Evolutionary conservation across 2,888 invertebrate species (phyloP).

Genomic region (Drosophila crucigera): DNA sequence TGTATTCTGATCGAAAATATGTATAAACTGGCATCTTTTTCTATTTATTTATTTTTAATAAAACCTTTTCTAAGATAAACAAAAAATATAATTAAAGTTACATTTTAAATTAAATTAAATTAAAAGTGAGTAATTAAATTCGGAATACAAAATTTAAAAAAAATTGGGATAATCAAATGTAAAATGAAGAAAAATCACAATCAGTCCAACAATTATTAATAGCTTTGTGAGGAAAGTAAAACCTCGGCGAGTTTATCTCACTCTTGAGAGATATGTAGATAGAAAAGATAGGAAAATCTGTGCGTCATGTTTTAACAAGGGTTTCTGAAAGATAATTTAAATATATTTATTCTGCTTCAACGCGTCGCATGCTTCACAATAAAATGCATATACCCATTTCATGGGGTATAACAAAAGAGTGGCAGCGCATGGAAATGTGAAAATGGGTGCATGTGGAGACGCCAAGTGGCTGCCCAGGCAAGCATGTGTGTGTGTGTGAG

Average conservation of each 20-base stretch:
- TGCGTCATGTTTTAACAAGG: too few species aligned
- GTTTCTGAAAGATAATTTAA: background rate
- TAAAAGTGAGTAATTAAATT: background rate
- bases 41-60: background rate
- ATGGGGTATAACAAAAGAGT: conserved; percentile 19
- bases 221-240: background rate
- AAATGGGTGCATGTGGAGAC: conserved; percentile 65
- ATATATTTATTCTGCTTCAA: too few species aligned
- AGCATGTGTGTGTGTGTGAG: conserved; percentile 24
- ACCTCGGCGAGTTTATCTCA: background rate
- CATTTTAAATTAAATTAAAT: background rate
- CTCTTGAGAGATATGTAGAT: background rate
- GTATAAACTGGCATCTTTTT: background rate
- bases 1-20: background rate
- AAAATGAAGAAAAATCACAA: background rate
- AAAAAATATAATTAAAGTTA: background rate
- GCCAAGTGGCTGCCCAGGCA: conserved; percentile 47
- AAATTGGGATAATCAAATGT: background rate
- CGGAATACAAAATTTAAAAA: background rate
- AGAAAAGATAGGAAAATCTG: background rate
- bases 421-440: conserved; percentile 43
- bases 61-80: background rate
- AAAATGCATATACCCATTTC: background rate
- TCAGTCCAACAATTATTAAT: background rate
- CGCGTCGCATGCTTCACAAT: background rate